phyloP scores from a whole-genome alignment of 2,888 invertebrate species.

The Xestoiulus laeticollis region DNA sequence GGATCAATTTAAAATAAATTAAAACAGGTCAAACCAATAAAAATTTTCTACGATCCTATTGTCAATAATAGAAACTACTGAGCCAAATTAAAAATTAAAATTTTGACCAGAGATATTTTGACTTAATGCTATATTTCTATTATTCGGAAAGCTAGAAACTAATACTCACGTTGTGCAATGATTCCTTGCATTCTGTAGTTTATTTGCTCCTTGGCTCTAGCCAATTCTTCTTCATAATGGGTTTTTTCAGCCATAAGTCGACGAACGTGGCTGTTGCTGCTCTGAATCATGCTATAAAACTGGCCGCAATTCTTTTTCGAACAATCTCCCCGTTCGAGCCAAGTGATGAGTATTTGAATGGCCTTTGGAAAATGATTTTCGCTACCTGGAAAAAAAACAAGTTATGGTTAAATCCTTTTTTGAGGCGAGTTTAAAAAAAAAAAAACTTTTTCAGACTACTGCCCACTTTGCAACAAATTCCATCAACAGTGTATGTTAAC shows the following conservation, averaged over 20 bases:
- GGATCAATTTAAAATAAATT: no score
- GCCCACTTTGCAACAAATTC: no score
- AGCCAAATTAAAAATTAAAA: no score
- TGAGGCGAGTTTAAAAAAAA: no score
- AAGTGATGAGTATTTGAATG: slow-evolving; percentile 84
- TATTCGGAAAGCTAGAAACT: neutral
- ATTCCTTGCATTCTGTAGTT: slow-evolving; percentile 86
- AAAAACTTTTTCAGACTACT: no score
- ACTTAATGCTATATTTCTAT: neutral
- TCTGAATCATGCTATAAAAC: slow-evolving; percentile 96
- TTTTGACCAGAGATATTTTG: no score
- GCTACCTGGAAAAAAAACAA: neutral
- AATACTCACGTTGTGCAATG: slow-evolving; percentile 88
- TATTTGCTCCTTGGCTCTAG: slow-evolving; percentile 83
- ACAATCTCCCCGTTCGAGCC: slow-evolving; percentile 95
- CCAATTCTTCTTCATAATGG: slow-evolving; percentile 86
- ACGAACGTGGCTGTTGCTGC: slow-evolving; percentile 90
- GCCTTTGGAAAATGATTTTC: slow-evolving; percentile 69
- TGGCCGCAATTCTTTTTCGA: slow-evolving; percentile 88
- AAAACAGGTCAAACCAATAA: no score
- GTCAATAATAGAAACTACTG: no score
- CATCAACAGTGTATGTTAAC: no score
- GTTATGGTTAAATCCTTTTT: neutral
- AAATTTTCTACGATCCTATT: no score
- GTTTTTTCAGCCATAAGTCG: slow-evolving; percentile 85